A percentile compares a stretch with the other conserved stretches of the same genome.
phyloP scores from a whole-genome alignment of 2,888 invertebrate genomes.

The Campopleginae sp. region DNA sequence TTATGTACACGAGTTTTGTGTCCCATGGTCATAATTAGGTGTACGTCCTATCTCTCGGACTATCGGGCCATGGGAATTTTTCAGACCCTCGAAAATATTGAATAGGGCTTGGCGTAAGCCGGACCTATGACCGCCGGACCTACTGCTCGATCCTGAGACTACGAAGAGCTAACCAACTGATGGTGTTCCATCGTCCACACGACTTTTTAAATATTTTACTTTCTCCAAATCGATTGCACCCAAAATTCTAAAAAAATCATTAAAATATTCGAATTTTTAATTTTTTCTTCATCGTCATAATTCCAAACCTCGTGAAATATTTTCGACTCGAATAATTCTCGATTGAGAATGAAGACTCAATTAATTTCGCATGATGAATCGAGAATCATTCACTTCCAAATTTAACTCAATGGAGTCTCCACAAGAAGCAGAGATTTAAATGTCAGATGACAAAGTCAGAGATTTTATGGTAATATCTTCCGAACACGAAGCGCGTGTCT shows the following conservation, averaged over 20 bases:
- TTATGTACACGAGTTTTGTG: slow-evolving; percentile 75
- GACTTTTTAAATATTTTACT: background rate
- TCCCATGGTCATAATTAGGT: slow-evolving; percentile 83
- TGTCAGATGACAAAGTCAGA: slow-evolving; percentile 38
- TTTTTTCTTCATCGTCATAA: background rate
- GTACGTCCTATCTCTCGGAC: slow-evolving; percentile 69
- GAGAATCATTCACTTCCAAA: slow-evolving; percentile 25
- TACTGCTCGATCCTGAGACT: slow-evolving; percentile 51
- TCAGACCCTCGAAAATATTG: slow-evolving; percentile 60
- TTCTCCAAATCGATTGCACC: background rate
- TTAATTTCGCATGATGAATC: slow-evolving; percentile 11
- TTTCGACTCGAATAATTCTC: background rate
- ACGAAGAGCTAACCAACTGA: slow-evolving; percentile 5
- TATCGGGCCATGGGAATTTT: slow-evolving; percentile 81
- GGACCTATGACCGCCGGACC: slow-evolving; percentile 65
- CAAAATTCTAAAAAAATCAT: background rate
- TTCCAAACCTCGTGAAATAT: background rate
- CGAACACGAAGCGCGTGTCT: slow-evolving; percentile 26
- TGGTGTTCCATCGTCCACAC: background rate
- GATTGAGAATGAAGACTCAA: background rate
- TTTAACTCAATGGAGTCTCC: background rate
- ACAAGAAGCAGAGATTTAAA: slow-evolving; percentile 18
- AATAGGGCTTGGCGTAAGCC: slow-evolving; percentile 33
- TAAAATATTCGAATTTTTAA: background rate
- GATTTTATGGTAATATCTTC: slow-evolving; percentile 18